Evolutionary conservation across 2,888 invertebrate species (phyloP).

Genomic region (Platycheirus rosarum): DNA sequence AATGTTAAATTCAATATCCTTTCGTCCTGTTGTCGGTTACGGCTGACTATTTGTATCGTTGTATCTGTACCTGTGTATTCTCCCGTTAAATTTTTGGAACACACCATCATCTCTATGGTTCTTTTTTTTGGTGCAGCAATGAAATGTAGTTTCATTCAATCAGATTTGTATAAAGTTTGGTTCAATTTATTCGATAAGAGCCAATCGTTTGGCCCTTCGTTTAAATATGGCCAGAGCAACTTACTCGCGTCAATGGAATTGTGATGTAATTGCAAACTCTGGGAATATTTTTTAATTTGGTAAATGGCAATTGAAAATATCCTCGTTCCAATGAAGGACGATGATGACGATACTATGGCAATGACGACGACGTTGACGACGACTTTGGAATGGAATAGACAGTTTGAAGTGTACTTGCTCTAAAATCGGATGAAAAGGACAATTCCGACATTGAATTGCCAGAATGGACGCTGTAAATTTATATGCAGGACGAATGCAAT

Average conservation of each 20-base stretch:
- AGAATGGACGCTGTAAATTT: not conserved
- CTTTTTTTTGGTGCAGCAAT: constrained; percentile 7
- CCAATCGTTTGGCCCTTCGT: constrained; percentile 45
- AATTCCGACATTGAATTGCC: constrained; percentile 43
- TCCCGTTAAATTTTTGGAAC: too few relatives aligned
- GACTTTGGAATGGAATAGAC: constrained; percentile 35
- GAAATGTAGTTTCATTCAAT: constrained; percentile 24
- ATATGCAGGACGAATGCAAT: constrained; percentile 11
- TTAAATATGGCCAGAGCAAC: constrained; percentile 59
- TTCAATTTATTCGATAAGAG: constrained; percentile 40
- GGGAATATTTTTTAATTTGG: constrained; percentile 30
- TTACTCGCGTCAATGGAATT: constrained; percentile 62
- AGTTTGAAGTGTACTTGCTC: constrained; percentile 41
- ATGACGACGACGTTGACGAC: not conserved
- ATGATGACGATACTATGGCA: not conserved
- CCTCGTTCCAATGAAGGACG: not conserved
- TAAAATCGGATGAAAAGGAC: constrained; percentile 37
- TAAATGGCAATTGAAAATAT: constrained; percentile 37
- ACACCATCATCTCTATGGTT: too few relatives aligned
- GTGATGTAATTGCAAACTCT: constrained; percentile 54
- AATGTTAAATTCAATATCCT: constrained; percentile 47
- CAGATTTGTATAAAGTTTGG: not conserved
- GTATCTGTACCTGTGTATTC: too few relatives aligned
- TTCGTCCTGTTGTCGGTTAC: not conserved
- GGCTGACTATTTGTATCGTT: constrained; percentile 19